Conservation (phyloP, 2,113 vertebrate genomes). For the Podiceps cristatus region DNA sequence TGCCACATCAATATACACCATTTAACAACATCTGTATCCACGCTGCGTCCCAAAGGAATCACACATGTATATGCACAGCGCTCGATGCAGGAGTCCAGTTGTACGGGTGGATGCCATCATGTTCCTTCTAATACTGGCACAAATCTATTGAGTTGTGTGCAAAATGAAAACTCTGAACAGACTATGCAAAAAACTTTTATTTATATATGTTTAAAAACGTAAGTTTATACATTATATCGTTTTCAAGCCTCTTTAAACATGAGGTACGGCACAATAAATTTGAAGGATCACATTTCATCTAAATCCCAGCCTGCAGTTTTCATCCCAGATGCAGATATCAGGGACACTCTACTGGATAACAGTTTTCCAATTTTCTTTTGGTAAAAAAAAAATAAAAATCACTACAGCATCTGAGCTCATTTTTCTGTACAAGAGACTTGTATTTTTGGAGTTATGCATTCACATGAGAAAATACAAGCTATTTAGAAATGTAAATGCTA, state of each 20-base stretch:
- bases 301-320: neutral
- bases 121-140: neutral
- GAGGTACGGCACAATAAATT: neutral
- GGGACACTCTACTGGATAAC: neutral
- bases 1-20: neutral
- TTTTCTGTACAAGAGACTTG: neutral
- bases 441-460: neutral
- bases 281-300: neutral
- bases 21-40: neutral
- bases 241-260: neutral
- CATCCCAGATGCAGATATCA: neutral
- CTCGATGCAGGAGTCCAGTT: neutral
- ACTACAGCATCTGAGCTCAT: neutral
- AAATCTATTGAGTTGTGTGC: neutral
- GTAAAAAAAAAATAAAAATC: neutral
- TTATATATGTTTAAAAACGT: neutral
- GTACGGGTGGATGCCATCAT: neutral
- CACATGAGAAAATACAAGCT: neutral
- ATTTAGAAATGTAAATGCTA: neutral
- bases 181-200: neutral
- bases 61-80: neutral
- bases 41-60: neutral
- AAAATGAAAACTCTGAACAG: constrained; percentile 31
- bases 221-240: neutral
- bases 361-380: neutral